Evolutionary conservation across 2,113 vertebrate species (phyloP).

Genomic region (Lagopus muta): DNA sequence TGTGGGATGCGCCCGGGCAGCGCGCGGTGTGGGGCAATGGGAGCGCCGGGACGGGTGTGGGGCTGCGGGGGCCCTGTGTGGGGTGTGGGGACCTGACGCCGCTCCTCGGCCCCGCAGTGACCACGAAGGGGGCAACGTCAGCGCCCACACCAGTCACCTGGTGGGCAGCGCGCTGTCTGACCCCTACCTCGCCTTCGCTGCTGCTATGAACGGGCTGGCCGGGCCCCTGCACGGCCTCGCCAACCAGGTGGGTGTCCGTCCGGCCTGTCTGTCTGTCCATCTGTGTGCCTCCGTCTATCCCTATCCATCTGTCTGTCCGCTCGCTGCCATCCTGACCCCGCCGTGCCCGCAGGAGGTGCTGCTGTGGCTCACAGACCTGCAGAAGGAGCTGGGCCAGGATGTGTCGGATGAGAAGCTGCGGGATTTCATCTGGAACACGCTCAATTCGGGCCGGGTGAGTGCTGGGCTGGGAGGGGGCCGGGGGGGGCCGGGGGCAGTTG

Average conservation of each 20-base stretch:
- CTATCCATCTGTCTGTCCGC: accelerated
- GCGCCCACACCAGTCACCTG: conserved; percentile 94
- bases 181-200: conserved; percentile 93
- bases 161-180: conserved; percentile 95
- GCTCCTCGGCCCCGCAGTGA: conserved; percentile 75
- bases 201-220: conserved; percentile 95
- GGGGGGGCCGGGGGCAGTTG: not conserved
- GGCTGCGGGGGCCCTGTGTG: accelerated
- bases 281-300: not conserved
- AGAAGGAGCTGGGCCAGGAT: conserved; percentile 93
- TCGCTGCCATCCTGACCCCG: accelerated
- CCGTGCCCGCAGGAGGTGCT: conserved; percentile 86
- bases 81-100: accelerated
- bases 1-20: accelerated
- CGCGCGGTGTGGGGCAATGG: not conserved
- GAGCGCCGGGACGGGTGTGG: accelerated
- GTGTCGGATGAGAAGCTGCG: conserved; percentile 92
- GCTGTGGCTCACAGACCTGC: conserved; percentile 92
- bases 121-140: conserved; percentile 95
- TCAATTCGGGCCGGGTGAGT: conserved; percentile 95
- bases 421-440: conserved; percentile 98
- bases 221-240: conserved; percentile 95
- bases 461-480: accelerated
- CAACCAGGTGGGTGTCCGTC: conserved; percentile 85
- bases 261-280: not conserved